phyloP scores from a whole-genome alignment of 2,888 invertebrate genomes.

The Hyles lineata region DNA sequence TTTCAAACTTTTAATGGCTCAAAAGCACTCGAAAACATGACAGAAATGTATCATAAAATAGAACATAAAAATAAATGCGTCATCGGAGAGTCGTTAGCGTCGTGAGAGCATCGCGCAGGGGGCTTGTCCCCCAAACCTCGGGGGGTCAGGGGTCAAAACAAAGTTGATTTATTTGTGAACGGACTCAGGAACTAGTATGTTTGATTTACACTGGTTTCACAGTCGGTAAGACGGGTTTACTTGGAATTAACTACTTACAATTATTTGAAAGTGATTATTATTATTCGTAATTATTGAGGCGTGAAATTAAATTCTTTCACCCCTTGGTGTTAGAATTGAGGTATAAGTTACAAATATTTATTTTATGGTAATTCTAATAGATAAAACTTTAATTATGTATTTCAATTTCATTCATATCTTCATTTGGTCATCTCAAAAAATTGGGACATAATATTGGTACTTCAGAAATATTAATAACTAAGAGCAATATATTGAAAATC shows the following conservation, averaged over 20 bases:
- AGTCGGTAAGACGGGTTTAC: slow-evolving; percentile 23
- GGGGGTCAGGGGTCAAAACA: slow-evolving; percentile 70
- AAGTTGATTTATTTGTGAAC: slow-evolving; percentile 66
- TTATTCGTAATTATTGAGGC: slow-evolving; percentile 23
- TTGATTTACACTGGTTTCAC: slow-evolving; percentile 33
- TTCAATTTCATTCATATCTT: too few relatives aligned
- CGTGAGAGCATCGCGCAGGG: slow-evolving; percentile 34
- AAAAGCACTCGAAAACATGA: slow-evolving; percentile 18
- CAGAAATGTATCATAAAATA: slow-evolving; percentile 41
- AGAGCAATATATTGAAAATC: too few relatives aligned
- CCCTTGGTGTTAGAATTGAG: background rate
- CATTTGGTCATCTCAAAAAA: too few relatives aligned
- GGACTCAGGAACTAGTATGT: slow-evolving; percentile 33
- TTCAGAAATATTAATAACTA: too few relatives aligned
- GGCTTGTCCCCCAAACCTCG: slow-evolving; percentile 55
- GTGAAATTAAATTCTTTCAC: slow-evolving; percentile 3
- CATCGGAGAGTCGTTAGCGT: slow-evolving; percentile 67
- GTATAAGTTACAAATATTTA: background rate
- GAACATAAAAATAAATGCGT: slow-evolving; percentile 51
- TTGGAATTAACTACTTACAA: slow-evolving; percentile 15
- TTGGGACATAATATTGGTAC: too few relatives aligned
- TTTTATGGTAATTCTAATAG: background rate
- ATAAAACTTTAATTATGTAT: too few relatives aligned
- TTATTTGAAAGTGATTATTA: slow-evolving; percentile 15
- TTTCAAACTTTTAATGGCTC: slow-evolving; percentile 29